Conservation (phyloP, 2,888 invertebrate species). For the Nipponacmea schrenckii region DNA sequence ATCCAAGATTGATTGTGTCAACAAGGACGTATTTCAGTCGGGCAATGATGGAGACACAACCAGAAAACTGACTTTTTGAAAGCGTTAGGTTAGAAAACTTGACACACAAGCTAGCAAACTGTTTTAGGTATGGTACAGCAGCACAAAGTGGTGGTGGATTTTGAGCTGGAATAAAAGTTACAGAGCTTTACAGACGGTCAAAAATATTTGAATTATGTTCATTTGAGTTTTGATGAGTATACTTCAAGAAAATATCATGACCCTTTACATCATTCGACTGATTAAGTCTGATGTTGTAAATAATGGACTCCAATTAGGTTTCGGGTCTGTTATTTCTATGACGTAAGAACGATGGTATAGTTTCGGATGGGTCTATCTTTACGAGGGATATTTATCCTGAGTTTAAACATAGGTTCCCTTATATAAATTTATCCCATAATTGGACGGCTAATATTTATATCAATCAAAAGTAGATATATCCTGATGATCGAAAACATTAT, state of each 20-base stretch:
- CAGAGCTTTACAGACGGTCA: background rate
- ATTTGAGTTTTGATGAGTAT: no score
- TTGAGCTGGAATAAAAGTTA: slow-evolving; percentile 54
- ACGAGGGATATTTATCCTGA: no score
- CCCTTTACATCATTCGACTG: no score
- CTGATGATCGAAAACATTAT: no score
- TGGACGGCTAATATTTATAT: background rate
- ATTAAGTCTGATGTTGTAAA: no score
- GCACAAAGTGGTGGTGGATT: slow-evolving; percentile 68
- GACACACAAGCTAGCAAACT: slow-evolving; percentile 64
- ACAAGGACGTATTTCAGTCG: slow-evolving; percentile 56
- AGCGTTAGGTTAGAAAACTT: slow-evolving; percentile 59
- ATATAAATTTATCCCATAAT: no score
- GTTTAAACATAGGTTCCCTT: no score
- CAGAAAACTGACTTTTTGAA: slow-evolving; percentile 48
- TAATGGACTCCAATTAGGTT: no score
- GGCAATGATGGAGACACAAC: slow-evolving; percentile 63
- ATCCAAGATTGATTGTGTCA: slow-evolving; percentile 62
- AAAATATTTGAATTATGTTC: background rate
- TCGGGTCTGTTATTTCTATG: no score
- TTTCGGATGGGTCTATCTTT: no score
- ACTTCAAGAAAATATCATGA: no score
- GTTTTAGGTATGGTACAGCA: slow-evolving; percentile 64
- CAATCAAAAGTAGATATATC: background rate
- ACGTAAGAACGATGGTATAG: no score